Percentiles rank a stretch among this genome's conserved stretches.
Evolutionary conservation across 2,797 vertebrate genomes (phyloP).

Genomic region (Sebastes vulpes): DNA sequence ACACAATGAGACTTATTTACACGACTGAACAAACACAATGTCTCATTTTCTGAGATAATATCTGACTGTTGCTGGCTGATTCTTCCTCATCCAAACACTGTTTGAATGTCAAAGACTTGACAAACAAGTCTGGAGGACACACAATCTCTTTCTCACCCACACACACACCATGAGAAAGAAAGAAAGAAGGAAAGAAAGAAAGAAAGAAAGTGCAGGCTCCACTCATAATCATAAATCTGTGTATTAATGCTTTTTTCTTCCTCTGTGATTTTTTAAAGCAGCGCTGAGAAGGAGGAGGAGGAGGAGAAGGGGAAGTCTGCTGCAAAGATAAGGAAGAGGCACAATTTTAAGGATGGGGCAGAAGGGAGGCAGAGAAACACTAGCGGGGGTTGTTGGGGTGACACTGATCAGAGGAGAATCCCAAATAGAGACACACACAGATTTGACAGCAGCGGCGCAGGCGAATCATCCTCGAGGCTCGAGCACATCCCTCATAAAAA

Average conservation of each 20-base stretch:
- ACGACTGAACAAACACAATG: constrained; percentile 60
- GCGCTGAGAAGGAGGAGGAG: constrained; percentile 13
- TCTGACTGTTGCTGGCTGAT: constrained; percentile 32
- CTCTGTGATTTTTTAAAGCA: constrained; percentile 26
- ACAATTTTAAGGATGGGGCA: constrained; percentile 19
- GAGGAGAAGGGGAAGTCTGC: constrained; percentile 70
- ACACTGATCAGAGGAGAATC: constrained; percentile 55
- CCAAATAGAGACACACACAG: constrained; percentile 26
- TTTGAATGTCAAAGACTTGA: constrained; percentile 34
- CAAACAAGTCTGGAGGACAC: constrained; percentile 58
- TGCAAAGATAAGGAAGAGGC: constrained; percentile 69
- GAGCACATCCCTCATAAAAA: constrained; percentile 2
- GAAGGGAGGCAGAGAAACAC: constrained; percentile 1
- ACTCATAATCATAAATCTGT: constrained; percentile 41
- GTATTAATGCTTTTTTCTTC: constrained; percentile 37
- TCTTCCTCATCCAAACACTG: constrained; percentile 44
- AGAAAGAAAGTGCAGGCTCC: background rate
- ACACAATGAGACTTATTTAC: constrained; percentile 65
- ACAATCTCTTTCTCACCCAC: background rate
- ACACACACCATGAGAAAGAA: background rate
- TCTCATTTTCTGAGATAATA: constrained; percentile 64
- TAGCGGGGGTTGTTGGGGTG: constrained; percentile 8
- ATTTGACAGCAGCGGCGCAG: constrained; percentile 24
- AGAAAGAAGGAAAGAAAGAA: background rate
- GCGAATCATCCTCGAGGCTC: background rate